Percentiles rank a stretch among this genome's conserved stretches.
phyloP scores from a whole-genome alignment of 2,888 invertebrate species.

The Andrena hattorfiana region DNA sequence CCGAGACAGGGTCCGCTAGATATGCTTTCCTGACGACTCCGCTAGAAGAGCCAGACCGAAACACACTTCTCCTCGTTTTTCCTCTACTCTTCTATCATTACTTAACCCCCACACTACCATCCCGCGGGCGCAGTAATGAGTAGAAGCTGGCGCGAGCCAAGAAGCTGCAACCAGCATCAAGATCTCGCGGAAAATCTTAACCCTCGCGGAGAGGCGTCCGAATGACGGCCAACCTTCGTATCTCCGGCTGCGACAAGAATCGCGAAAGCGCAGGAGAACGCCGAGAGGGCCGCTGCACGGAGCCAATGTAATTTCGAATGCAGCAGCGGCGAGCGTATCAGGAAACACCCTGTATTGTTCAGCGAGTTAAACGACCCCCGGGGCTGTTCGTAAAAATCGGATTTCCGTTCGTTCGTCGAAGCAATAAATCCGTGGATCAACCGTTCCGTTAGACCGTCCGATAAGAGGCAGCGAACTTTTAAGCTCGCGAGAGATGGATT shows the following conservation, averaged over 20 bases:
- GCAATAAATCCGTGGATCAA: slow-evolving; percentile 48
- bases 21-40: too few species aligned
- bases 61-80: too few species aligned
- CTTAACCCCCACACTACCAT: not conserved
- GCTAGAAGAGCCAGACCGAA: too few species aligned
- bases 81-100: not conserved
- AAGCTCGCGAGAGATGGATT: slow-evolving; percentile 56
- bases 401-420: slow-evolving; percentile 11
- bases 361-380: not conserved
- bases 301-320: slow-evolving; percentile 9
- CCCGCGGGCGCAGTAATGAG: not conserved
- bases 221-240: not conserved
- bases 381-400: slow-evolving; percentile 33
- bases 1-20: too few species aligned
- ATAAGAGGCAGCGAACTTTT: slow-evolving; percentile 50
- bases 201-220: not conserved
- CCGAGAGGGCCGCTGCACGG: not conserved
- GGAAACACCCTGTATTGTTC: slow-evolving; percentile 17
- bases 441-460: slow-evolving; percentile 47
- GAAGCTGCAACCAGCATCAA: not conserved
- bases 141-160: not conserved
- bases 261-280: not conserved
- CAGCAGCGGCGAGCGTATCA: not conserved
- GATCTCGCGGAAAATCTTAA: not conserved
- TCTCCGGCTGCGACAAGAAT: not conserved